phyloP scores from a whole-genome alignment of 2,888 invertebrate species.

The Caenorhabditis sinica region DNA sequence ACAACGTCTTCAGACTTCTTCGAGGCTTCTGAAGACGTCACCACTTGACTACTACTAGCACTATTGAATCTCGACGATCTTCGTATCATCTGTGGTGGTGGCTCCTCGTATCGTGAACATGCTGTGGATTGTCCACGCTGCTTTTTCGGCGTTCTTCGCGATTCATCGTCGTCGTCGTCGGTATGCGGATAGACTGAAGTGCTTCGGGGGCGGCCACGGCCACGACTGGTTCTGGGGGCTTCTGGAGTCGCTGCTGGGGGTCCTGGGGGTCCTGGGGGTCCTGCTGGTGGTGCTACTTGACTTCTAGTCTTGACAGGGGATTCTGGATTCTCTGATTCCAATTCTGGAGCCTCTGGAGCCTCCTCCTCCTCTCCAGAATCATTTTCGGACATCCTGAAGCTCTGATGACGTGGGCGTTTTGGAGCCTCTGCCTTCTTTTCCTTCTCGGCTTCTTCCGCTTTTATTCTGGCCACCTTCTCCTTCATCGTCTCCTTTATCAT shows the following conservation, averaged over 20 bases:
- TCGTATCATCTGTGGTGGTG: background rate
- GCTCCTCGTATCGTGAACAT: no score
- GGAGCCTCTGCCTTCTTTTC: background rate
- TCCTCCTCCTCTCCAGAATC: no score
- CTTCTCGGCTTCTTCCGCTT: background rate
- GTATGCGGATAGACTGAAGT: background rate
- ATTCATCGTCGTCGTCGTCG: background rate
- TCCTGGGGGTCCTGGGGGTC: no score
- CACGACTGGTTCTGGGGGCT: no score
- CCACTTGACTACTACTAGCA: background rate
- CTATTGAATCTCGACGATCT: background rate
- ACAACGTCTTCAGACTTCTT: background rate
- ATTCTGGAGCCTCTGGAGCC: no score
- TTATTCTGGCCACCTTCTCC: constrained; percentile 57
- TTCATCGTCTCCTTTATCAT: constrained; percentile 61
- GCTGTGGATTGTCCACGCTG: no score
- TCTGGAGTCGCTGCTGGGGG: no score
- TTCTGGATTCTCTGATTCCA: no score
- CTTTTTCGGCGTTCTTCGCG: background rate
- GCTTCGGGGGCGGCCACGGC: no score
- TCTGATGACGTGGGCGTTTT: background rate
- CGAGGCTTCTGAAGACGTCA: background rate
- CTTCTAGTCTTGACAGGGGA: no score
- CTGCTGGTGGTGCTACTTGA: no score
- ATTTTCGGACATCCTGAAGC: background rate